A percentile compares a stretch with the other conserved stretches of the same genome.
Evolutionary conservation across 2,113 vertebrate species (phyloP).

Genomic region (Dasyprocta punctata): DNA sequence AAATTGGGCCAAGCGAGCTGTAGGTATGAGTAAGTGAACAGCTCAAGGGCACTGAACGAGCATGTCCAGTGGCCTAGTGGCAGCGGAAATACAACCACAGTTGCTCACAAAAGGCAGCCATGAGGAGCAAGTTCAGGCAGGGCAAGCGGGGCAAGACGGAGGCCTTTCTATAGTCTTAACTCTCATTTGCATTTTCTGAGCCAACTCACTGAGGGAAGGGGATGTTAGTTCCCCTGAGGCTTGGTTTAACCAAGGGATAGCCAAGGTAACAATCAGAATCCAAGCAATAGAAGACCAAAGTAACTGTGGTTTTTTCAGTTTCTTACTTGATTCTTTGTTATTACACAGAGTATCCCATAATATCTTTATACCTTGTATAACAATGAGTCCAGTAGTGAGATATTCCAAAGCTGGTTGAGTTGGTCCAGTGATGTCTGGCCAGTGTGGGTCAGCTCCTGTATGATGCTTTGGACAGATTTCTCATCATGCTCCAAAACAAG

Average conservation of each 20-base stretch:
- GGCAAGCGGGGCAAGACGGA: too few species aligned
- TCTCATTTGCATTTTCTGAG: neutral
- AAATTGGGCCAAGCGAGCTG: neutral
- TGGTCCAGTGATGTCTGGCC: neutral
- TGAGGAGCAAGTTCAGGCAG: accelerated
- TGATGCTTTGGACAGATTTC: neutral
- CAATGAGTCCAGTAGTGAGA: neutral
- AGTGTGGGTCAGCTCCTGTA: neutral
- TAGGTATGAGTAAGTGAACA: neutral
- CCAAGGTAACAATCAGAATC: neutral
- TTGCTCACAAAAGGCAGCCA: neutral
- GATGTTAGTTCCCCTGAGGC: neutral
- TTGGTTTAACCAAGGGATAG: neutral
- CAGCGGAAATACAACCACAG: neutral
- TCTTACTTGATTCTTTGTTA: neutral
- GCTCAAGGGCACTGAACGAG: neutral
- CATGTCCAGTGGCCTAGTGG: neutral
- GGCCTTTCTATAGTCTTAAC: neutral
- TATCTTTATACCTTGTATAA: neutral
- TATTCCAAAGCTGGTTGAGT: neutral
- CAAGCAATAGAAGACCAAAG: neutral
- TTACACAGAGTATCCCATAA: neutral
- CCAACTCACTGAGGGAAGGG: neutral
- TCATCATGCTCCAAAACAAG: neutral
- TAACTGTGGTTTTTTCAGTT: neutral